A percentile compares a stretch with the other conserved stretches of the same genome.
Conservation (phyloP, 2,888 invertebrate species). For the Drosophila fulvimacula region DNA sequence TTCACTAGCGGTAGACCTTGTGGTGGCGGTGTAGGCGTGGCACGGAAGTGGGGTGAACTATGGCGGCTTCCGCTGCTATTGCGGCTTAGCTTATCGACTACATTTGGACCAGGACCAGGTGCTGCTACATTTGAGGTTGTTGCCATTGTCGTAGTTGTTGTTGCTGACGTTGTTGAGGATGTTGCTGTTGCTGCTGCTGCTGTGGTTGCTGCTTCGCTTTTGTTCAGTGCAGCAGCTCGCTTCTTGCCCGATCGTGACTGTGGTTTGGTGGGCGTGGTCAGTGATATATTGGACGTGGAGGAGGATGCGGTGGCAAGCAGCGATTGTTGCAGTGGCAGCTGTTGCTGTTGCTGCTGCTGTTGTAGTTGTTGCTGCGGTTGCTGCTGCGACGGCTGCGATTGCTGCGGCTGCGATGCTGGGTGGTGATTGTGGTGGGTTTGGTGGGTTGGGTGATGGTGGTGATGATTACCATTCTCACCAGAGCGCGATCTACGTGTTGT, state of each 20-base stretch:
- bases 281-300: slow-evolving; percentile 34
- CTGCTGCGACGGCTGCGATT: slow-evolving; percentile 39
- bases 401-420: slow-evolving; percentile 44
- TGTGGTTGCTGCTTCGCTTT: slow-evolving; percentile 45
- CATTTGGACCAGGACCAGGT: slow-evolving; percentile 10
- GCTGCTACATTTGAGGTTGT: slow-evolving; percentile 20
- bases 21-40: slow-evolving; percentile 70
- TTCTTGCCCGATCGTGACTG: slow-evolving; percentile 84
- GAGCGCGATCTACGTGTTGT: slow-evolving; percentile 76
- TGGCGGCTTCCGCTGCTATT: slow-evolving; percentile 45
- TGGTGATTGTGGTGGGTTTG: slow-evolving; percentile 63
- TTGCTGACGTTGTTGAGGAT: slow-evolving; percentile 5
- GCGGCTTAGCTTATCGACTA: slow-evolving; percentile 61
- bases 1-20: slow-evolving; percentile 57
- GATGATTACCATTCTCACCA: slow-evolving; percentile 75
- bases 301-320: slow-evolving; percentile 34
- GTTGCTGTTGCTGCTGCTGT: slow-evolving; percentile 51
- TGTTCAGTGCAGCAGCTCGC: slow-evolving; percentile 78
- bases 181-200: slow-evolving; percentile 24
- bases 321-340: slow-evolving; percentile 58
- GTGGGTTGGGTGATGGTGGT: slow-evolving; percentile 65
- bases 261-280: slow-evolving; percentile 54
- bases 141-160: slow-evolving; percentile 17
- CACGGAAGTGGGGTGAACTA: slow-evolving; percentile 63
- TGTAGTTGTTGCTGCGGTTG: slow-evolving; percentile 59